A percentile compares a stretch with the other conserved stretches of the same genome.
Conservation (phyloP, 2,888 invertebrate genomes). For the Tridacna gigas region DNA sequence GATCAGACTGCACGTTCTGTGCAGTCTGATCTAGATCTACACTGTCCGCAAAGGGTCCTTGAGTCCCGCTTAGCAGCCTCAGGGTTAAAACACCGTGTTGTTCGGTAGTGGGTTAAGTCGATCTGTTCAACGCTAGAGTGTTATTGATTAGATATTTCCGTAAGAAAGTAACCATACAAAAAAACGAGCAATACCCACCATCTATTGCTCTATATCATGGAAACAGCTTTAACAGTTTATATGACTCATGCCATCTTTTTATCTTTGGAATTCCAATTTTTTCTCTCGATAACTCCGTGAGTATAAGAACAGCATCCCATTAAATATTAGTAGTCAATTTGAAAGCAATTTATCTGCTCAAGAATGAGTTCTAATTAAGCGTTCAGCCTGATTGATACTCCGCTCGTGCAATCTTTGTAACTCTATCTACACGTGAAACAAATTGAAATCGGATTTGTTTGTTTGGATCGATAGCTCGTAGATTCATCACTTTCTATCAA, state of each 20-base stretch:
- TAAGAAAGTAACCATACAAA: too few relatives aligned
- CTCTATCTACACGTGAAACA: slow-evolving; percentile 38
- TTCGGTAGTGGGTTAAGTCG: too few relatives aligned
- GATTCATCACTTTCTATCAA: slow-evolving; percentile 24
- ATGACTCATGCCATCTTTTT: slow-evolving; percentile 49
- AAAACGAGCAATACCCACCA: too few relatives aligned
- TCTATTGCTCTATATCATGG: too few relatives aligned
- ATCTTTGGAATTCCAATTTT: slow-evolving; percentile 31
- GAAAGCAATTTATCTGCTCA: slow-evolving; percentile 62
- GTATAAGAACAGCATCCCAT: slow-evolving; percentile 48
- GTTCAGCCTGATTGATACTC: slow-evolving; percentile 44
- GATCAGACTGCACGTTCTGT: too few relatives aligned
- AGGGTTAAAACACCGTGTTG: too few relatives aligned
- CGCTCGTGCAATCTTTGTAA: slow-evolving; percentile 27
- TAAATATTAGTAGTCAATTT: slow-evolving; percentile 62
- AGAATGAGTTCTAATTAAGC: slow-evolving; percentile 40
- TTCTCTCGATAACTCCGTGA: slow-evolving; percentile 40
- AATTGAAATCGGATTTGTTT: slow-evolving; percentile 45
- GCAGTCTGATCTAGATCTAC: too few relatives aligned
- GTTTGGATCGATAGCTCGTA: slow-evolving; percentile 13
- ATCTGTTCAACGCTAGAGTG: too few relatives aligned
- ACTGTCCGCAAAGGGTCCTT: too few relatives aligned
- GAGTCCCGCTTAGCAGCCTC: too few relatives aligned
- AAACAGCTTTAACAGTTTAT: too few relatives aligned
- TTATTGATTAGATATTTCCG: too few relatives aligned